Conservation (phyloP, 2,797 vertebrate genomes). For the Hypotaenidia philippensis region DNA sequence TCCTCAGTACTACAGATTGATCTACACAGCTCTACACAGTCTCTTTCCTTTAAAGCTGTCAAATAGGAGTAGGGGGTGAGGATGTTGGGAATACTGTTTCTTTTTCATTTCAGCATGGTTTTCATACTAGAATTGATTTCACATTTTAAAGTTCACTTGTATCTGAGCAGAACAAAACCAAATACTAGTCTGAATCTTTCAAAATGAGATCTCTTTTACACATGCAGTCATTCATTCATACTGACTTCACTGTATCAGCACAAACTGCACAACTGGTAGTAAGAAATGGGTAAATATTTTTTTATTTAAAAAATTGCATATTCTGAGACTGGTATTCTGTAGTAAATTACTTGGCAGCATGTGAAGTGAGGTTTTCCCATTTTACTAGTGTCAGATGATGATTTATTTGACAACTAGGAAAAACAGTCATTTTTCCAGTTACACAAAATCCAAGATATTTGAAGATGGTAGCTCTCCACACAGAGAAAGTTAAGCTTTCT, state of each 20-base stretch:
- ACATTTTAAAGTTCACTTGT: conserved; percentile 66
- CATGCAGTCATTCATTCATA: neutral
- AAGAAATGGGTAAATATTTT: conserved; percentile 6
- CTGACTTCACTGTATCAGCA: neutral
- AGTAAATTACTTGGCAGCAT: neutral
- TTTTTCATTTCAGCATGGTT: conserved; percentile 49
- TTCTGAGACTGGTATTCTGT: neutral
- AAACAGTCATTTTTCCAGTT: neutral
- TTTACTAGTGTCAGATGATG: neutral
- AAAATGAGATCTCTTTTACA: conserved; percentile 37
- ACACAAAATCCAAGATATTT: neutral
- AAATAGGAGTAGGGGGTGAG: neutral
- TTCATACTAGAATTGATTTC: conserved; percentile 59
- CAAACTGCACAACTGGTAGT: neutral
- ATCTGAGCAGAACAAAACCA: conserved; percentile 67
- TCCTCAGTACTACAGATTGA: neutral
- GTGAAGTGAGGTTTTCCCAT: neutral
- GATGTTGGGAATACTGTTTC: neutral
- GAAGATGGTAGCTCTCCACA: neutral
- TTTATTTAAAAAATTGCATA: neutral
- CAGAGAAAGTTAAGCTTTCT: neutral
- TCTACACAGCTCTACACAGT: neutral
- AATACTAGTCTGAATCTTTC: conserved; percentile 40
- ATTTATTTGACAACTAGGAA: neutral
- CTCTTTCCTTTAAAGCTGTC: neutral